Evolutionary conservation across 37 sponge, comb jelly and placozoan genomes (phyloP).

Genomic region (Petrosia ficiformis): DNA sequence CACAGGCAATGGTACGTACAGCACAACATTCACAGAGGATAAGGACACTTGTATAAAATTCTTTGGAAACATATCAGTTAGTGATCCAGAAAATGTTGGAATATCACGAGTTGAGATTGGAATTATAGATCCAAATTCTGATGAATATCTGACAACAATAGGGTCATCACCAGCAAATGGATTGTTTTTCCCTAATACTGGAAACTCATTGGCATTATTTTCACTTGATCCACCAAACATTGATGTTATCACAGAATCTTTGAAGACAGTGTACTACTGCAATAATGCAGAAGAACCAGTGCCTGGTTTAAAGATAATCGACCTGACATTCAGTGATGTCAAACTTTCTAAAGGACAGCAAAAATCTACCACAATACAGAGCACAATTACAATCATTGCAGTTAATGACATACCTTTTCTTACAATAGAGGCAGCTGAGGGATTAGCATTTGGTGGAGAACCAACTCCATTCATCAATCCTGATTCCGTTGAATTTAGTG

Average conservation of each 20-base stretch:
- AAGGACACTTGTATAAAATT: conserved; percentile 24
- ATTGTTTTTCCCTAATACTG: background rate
- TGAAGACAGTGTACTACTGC: conserved; percentile 35
- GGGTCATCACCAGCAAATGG: background rate
- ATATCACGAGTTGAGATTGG: background rate
- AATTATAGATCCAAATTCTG: background rate
- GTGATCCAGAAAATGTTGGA: conserved; percentile 22
- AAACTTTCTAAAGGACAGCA: background rate
- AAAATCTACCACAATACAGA: background rate
- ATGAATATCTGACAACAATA: background rate
- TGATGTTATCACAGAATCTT: background rate
- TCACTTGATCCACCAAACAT: too few relatives aligned
- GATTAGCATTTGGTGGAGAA: conserved; percentile 33
- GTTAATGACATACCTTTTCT: conserved; percentile 64
- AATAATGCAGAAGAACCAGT: conserved; percentile 71
- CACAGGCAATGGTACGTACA: conserved; percentile 10
- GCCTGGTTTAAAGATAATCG: conserved; percentile 25
- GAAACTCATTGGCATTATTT: background rate
- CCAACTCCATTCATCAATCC: conserved; percentile 45
- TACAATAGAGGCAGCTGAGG: conserved; percentile 15
- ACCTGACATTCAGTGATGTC: conserved; percentile 19
- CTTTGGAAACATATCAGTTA: conserved; percentile 13
- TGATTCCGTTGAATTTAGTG: conserved; percentile 36
- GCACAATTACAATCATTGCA: conserved; percentile 27
- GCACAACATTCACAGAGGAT: conserved; percentile 45